Conservation (phyloP, 2,797 vertebrate species). For the Valencia hispanica region DNA sequence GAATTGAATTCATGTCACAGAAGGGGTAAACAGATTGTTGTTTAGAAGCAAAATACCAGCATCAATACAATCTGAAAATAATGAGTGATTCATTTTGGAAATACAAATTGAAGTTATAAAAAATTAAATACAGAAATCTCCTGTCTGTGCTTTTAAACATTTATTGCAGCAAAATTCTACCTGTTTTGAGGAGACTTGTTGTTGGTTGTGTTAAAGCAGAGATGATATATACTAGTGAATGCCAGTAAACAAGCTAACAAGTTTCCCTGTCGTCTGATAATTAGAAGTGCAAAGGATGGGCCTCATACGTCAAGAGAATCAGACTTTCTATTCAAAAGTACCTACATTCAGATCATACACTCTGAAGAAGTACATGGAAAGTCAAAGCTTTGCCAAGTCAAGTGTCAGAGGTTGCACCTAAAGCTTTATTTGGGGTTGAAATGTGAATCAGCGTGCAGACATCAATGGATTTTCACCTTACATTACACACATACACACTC, state of each 20-base stretch:
- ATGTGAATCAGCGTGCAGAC: conserved; percentile 17
- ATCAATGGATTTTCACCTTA: conserved; percentile 36
- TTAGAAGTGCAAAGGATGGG: conserved; percentile 12
- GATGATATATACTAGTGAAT: conserved; percentile 7
- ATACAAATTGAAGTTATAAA: not conserved
- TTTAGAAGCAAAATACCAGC: too few species aligned
- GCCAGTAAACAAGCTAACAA: conserved; percentile 12
- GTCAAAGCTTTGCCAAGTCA: not conserved
- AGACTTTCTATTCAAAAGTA: not conserved
- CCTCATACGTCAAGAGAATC: conserved; percentile 9
- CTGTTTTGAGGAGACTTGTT: not conserved
- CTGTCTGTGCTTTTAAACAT: not conserved
- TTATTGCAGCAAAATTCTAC: not conserved
- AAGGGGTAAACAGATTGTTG: too few species aligned
- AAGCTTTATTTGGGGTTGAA: not conserved
- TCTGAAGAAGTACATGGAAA: not conserved
- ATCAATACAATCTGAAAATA: not conserved
- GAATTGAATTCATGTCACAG: too few species aligned
- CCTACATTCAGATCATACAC: conserved; percentile 12
- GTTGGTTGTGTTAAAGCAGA: not conserved
- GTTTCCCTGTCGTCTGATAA: conserved; percentile 30
- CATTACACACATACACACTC: conserved; percentile 9
- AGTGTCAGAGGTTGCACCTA: conserved; percentile 1
- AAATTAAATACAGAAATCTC: not conserved
- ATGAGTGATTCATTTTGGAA: not conserved